Base-by-base conservation (phyloP, 2,113 vertebrate genomes). In the Gorsachius goisagi region DNA sequence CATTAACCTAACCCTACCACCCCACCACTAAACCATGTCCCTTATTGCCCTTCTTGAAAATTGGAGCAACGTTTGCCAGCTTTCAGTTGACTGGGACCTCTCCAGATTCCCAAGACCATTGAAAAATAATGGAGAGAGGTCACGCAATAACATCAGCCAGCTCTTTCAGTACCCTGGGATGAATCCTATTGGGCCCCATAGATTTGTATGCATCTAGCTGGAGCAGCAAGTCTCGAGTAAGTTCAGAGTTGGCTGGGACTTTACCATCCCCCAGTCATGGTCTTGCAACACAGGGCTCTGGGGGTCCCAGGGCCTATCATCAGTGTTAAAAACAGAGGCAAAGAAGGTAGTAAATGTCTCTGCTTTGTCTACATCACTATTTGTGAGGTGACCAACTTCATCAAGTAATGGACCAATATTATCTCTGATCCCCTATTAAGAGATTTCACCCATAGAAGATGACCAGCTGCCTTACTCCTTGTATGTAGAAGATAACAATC, bases 401-500 rank as follows among this genome's bases (percentile, higher is more conserved):
- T 30, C 23, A 49, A 41, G 62, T 28, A 67, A 49, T 1, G 1
- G 47, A 53, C 17, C 37, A 30, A 32, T 45, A 28, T 62, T 69
- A 12, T 27, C 39, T 88, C 49, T 55, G 22, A 63, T 55, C 47
- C 35, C 66, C 16, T 96, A 73, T 39, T 83, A 96, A 76, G 49
- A 52, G n/a, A 78, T 96, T 92, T 91, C 82, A 91, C 66, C 24
- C 33, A 35, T 20, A 77, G 75, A 75, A 75, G 1, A 6, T 44
- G 78, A 68, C 15, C 74, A 78, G 19, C 24, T 74, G 47, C 73
- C 66, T 63, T 97, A 96, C 50, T 82, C 11, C 28, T 90, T 96
- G 9, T 18, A 3, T 64, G 62, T 49, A 69, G 74, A 89, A 69
- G 49, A 56, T 1, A 93, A 45, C 11, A 20, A 58, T 32, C 39